Conservation (phyloP, 2,888 invertebrate species). For the Megamerina dolium region DNA sequence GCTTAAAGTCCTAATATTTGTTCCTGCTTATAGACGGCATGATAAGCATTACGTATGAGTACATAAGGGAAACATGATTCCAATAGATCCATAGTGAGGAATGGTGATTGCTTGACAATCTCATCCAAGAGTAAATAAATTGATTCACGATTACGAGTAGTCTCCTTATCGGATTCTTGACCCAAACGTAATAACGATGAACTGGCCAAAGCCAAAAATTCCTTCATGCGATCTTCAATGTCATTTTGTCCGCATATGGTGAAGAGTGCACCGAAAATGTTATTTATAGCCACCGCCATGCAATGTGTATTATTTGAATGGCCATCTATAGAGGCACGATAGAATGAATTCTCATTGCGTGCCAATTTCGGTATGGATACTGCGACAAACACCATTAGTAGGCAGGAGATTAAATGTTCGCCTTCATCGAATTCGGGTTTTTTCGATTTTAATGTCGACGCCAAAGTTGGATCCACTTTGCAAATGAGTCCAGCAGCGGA, state of each 20-base stretch:
- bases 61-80: conserved; percentile 99
- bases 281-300: conserved; percentile 92
- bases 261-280: conserved; percentile 93
- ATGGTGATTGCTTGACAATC: conserved; percentile 97
- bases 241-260: conserved; percentile 94
- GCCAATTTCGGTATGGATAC: conserved; percentile 95
- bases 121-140: conserved; percentile 94
- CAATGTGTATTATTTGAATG: conserved; percentile 99
- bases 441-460: conserved; percentile 81
- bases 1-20: conserved; percentile 48
- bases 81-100: conserved; percentile 95
- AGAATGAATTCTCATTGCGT: conserved; percentile 81
- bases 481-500: conserved; percentile 91
- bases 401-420: conserved; percentile 87
- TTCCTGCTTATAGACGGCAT: conserved; percentile 89
- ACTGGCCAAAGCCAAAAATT: conserved; percentile 87
- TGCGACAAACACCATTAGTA: conserved; percentile 98
- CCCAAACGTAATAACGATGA: conserved; percentile 91
- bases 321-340: conserved; percentile 79
- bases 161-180: conserved; percentile 92
- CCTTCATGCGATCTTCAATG: conserved; percentile 96
- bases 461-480: conserved; percentile 92
- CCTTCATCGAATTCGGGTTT: conserved; percentile 85
- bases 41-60: conserved; percentile 94
- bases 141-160: conserved; percentile 89